Evolutionary conservation across 1,140 invertebrate genomes (phyloP).

Genomic region (Saccostrea echinata): DNA sequence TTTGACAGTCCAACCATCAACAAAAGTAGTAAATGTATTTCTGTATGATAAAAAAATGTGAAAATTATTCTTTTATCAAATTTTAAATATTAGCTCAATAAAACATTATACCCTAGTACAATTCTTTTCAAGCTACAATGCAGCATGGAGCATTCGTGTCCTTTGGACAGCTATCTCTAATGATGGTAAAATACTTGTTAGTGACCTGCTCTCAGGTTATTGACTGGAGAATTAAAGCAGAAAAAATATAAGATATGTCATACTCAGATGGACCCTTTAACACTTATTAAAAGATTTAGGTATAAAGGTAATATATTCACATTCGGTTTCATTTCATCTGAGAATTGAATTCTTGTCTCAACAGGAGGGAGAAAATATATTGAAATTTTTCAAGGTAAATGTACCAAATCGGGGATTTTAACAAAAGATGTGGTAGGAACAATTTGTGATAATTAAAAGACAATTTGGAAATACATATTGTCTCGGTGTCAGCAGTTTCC

Average conservation of each 20-base stretch:
- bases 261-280: neutral
- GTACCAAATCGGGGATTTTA: conserved; percentile 18
- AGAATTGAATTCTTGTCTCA: conserved; percentile 17
- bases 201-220: neutral
- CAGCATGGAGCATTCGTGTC: neutral
- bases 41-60: too few relatives aligned
- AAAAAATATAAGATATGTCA: neutral
- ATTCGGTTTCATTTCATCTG: conserved; percentile 2
- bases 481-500: conserved; percentile 11
- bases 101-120: neutral
- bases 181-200: too few relatives aligned
- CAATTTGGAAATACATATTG: conserved; percentile 31
- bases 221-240: neutral
- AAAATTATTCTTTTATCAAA: neutral
- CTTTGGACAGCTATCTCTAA: neutral
- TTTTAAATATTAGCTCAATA: neutral
- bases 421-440: neutral
- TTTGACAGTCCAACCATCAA: too few relatives aligned
- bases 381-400: conserved; percentile 32
- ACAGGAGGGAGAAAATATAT: conserved; percentile 10
- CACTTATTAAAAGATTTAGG: conserved; percentile 28
- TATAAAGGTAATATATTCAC: conserved; percentile 27
- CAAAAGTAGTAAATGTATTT: too few relatives aligned
- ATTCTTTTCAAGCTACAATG: neutral
- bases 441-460: conserved; percentile 32